phyloP scores from a whole-genome alignment of 2,113 vertebrate genomes.

The Nothoprocta perdicaria region DNA sequence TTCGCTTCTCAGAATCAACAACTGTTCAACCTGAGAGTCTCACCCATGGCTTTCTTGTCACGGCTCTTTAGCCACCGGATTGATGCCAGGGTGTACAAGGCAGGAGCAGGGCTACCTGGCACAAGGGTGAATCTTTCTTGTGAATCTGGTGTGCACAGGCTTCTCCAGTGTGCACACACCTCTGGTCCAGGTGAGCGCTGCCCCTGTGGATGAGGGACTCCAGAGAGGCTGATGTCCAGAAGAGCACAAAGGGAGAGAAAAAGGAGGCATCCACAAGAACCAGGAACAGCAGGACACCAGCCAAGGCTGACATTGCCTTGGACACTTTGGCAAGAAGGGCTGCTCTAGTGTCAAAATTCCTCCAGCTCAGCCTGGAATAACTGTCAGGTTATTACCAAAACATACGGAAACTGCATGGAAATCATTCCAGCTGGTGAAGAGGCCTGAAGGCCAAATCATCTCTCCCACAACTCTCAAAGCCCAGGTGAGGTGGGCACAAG shows the following conservation, averaged over 20 bases:
- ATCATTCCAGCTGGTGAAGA: not conserved
- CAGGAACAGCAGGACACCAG: not conserved
- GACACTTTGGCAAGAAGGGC: not conserved
- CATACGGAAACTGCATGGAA: rapidly evolving
- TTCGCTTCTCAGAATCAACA: not conserved
- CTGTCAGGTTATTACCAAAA: not conserved
- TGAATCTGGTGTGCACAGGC: not conserved
- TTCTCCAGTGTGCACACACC: not conserved
- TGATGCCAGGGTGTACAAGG: not conserved
- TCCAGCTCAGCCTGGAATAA: not conserved
- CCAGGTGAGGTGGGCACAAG: not conserved
- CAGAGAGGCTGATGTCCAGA: not conserved
- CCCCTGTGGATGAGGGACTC: not conserved
- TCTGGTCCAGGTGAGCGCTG: not conserved
- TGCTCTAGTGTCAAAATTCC: not conserved
- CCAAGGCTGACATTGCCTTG: not conserved
- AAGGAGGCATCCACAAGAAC: not conserved
- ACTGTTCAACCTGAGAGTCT: not conserved
- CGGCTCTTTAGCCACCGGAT: rapidly evolving
- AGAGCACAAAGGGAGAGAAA: not conserved
- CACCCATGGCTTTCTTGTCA: not conserved
- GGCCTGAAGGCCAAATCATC: not conserved
- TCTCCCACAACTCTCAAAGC: not conserved
- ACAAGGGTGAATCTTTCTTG: not conserved
- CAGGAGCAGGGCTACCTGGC: not conserved